Evolutionary conservation across 2,113 vertebrate species (phyloP), one percentile per base, ranked within the genome.

Genomic region (Ovis canadensis): DNA sequence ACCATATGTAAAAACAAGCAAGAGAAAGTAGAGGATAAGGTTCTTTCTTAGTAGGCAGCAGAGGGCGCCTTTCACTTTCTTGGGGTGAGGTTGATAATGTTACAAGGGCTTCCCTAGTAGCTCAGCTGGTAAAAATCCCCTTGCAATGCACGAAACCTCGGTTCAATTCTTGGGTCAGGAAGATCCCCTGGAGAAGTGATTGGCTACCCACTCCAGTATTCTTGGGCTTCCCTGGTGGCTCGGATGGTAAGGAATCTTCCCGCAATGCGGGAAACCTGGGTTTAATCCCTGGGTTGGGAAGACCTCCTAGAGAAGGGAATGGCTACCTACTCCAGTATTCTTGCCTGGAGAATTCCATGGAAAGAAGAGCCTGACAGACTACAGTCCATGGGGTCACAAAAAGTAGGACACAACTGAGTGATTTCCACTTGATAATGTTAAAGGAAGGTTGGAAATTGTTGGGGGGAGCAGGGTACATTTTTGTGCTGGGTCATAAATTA

Each of bases 231-330:
- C 64, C 19, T 71, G 17, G 8, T 36, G n/a, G n/a, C 64, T 71
- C 64, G 36, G 9, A 21, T 71, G 9, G 4, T 71, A 21, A 36
- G 36, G 64, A 71, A 67, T 67, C n/a, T 67, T n/a, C n/a, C n/a
- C 7, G 2, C 4, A 21, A 71, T 71, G 64, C 0, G 0, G n/a
- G 9, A 71, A 36, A 21, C 64, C 64, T 71, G n/a, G 64, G 64
- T 71, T 71, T 71, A n/a, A 36, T 23, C n/a, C 64, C 64, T 71
- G n/a, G 17, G n/a, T 36, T 71, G 64, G 64, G 64, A 71, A 36
- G 64, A 71, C 23, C n/a, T 36, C n/a, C n/a, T 71, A n/a, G 64
- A 71, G 64, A 71, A 71, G n/a, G 64, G n/a, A 36, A 23, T 36
- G n/a, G 17, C 64, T 36, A 23, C 64, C n/a, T n/a, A 71, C n/a